Percentiles rank a stretch among this genome's conserved stretches.
Evolutionary conservation across 2,888 invertebrate genomes (phyloP).

Genomic region (Apamea monoglypha): DNA sequence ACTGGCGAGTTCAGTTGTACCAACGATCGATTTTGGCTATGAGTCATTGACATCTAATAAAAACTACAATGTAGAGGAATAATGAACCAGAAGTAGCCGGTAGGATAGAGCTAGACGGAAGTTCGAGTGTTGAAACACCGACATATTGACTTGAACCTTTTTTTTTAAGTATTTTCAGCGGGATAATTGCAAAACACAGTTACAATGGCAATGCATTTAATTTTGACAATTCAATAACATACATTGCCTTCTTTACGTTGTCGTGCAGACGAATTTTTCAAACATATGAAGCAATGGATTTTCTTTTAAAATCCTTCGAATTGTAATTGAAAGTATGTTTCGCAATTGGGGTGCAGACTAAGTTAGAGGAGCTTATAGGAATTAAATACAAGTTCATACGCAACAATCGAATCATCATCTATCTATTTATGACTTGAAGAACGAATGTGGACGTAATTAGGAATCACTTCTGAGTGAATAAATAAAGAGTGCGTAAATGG

Average conservation of each 20-base stretch:
- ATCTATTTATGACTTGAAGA: background rate
- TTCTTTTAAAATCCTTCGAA: background rate
- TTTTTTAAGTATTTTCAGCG: too few species aligned
- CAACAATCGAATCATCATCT: background rate
- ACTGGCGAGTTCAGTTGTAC: background rate
- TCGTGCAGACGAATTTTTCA: background rate
- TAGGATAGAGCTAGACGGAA: too few species aligned
- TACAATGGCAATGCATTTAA: background rate
- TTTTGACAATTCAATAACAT: background rate
- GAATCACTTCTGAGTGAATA: background rate
- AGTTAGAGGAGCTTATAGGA: background rate
- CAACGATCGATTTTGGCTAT: constrained; percentile 39
- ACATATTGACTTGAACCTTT: background rate
- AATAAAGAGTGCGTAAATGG: background rate
- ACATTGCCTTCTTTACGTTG: background rate
- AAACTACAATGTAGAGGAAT: background rate
- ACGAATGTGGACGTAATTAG: too few species aligned
- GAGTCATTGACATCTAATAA: constrained; percentile 14
- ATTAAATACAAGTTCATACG: background rate
- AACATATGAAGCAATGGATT: background rate
- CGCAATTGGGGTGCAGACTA: background rate
- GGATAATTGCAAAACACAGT: background rate
- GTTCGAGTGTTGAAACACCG: too few species aligned
- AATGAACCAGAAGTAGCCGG: background rate
- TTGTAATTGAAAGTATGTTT: background rate